These are phyloP conservation scores for Chaetodon auriga DNA, from an alignment of 2,113 vertebrate species.

Conservation along the genomic window DNA sequence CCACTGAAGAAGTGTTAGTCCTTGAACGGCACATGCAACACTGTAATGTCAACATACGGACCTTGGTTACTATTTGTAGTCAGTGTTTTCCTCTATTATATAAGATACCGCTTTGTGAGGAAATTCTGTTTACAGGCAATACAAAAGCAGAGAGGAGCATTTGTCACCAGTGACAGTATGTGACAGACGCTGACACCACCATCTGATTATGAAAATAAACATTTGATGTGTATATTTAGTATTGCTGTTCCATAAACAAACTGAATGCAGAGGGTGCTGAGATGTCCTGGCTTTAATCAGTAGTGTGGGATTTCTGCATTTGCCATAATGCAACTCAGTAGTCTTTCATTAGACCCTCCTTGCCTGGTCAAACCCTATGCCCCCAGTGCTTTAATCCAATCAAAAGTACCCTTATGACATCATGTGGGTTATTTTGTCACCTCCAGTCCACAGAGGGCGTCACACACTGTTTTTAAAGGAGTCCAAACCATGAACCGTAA, in stretches of 20 bases:
- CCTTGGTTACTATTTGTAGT: neutral
- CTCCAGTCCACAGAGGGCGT: no score
- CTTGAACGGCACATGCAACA: no score
- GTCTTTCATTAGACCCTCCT: neutral
- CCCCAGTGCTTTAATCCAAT: no score
- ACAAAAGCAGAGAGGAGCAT: neutral
- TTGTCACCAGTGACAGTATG: neutral
- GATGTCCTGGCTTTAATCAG: neutral
- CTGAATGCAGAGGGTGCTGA: neutral
- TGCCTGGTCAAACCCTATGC: neutral
- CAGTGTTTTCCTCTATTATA: no score
- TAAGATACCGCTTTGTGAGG: neutral
- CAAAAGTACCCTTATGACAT: no score
- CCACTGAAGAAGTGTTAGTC: neutral
- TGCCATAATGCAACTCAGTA: neutral
- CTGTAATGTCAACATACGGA: no score
- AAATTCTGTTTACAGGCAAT: neutral
- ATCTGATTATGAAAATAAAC: neutral
- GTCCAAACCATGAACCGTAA: neutral
- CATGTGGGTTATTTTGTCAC: no score
- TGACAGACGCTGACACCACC: neutral
- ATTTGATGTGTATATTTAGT: neutral
- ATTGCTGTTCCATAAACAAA: neutral
- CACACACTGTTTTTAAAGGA: no score
- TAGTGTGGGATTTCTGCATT: neutral